Conservation (phyloP, 2,797 vertebrate genomes). For the Rhabdophis nuchalis region DNA sequence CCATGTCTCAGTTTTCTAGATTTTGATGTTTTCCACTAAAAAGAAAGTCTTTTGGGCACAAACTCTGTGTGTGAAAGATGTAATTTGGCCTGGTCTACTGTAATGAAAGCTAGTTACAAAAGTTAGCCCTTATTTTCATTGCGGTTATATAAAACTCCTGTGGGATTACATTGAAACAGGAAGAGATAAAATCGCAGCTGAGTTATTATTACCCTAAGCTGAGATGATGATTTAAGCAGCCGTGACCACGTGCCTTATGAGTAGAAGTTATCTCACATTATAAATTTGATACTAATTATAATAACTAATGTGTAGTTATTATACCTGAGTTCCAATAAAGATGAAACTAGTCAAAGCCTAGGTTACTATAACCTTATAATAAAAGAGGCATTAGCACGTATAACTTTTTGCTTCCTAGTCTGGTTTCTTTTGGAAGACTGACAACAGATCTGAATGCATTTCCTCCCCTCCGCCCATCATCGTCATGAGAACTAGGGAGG, state of each 20-base stretch:
- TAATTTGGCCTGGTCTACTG: neutral
- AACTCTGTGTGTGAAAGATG: neutral
- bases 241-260: neutral
- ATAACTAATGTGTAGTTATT: neutral
- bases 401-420: neutral
- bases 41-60: neutral
- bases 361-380: neutral
- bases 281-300: neutral
- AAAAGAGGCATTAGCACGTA: neutral
- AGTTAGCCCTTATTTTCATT: neutral
- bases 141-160: neutral
- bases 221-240: neutral
- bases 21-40: neutral
- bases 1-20: neutral
- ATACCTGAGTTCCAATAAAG: neutral
- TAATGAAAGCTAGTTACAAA: neutral
- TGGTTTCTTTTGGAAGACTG: neutral
- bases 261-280: neutral
- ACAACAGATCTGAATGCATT: neutral
- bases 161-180: neutral
- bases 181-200: neutral
- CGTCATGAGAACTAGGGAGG: neutral
- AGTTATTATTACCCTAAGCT: neutral
- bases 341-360: neutral
- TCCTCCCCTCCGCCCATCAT: neutral